These are phyloP conservation scores for Alentia gelatinosa DNA, from an alignment of 2,888 invertebrate genomes.

Conservation along the genomic window DNA sequence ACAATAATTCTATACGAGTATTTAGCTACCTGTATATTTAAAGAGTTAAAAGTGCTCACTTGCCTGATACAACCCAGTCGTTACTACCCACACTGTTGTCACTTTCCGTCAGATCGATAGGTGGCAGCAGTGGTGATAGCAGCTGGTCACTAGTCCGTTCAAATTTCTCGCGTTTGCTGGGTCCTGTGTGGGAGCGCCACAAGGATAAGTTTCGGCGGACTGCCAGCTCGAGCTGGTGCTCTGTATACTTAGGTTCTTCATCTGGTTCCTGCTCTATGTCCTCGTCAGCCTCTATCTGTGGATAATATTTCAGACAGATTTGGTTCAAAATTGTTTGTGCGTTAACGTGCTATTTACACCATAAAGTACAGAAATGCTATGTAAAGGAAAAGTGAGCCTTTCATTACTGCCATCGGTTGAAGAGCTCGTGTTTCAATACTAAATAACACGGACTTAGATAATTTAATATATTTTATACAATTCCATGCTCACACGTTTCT, in stretches of 20 bases:
- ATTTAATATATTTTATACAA: no score
- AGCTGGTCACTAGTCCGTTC: neutral
- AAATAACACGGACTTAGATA: no score
- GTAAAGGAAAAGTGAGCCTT: no score
- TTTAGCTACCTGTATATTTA: neutral
- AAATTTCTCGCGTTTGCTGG: neutral
- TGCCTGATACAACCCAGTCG: neutral
- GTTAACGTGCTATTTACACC: no score
- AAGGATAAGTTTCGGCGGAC: neutral
- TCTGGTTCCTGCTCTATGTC: conserved; percentile 22
- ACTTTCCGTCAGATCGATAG: neutral
- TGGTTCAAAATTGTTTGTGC: no score
- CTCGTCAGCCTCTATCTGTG: neutral
- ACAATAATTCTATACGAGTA: no score
- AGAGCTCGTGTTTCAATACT: no score
- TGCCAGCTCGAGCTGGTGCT: neutral
- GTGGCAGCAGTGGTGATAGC: neutral
- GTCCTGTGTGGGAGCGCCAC: conserved; percentile 41
- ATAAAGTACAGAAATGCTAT: no score
- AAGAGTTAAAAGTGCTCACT: neutral
- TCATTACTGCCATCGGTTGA: no score
- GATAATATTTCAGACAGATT: no score
- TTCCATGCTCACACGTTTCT: no score
- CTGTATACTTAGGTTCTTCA: neutral
- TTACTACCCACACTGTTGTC: neutral